A percentile compares a stretch with the other conserved stretches of the same genome.
These are phyloP conservation scores for Fragum whitleyi DNA, from an alignment of 2,888 invertebrate genomes.

Conservation along the genomic window DNA sequence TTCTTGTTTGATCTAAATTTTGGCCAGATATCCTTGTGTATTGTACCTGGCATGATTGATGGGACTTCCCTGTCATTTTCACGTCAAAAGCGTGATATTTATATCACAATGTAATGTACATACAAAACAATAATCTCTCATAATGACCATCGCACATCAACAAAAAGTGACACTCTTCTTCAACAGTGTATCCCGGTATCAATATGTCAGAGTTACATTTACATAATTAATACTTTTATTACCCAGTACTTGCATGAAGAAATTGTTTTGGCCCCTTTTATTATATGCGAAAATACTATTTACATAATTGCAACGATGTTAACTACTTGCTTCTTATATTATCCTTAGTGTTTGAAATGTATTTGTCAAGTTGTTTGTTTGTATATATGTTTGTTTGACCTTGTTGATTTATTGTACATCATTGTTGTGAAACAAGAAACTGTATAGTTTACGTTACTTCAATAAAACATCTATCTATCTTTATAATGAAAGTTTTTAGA, in stretches of 20 bases:
- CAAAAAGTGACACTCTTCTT: conserved; percentile 13
- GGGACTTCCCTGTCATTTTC: neutral
- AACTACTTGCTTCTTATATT: too few species aligned
- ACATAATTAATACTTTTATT: neutral
- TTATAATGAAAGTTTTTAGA: too few species aligned
- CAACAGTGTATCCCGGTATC: neutral
- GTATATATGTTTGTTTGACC: too few species aligned
- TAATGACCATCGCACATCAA: conserved; percentile 6
- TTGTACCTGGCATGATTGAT: neutral
- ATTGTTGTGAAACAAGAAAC: too few species aligned
- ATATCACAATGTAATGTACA: neutral
- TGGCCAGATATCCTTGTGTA: neutral
- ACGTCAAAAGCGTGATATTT: conserved; percentile 10
- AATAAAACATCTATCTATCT: too few species aligned
- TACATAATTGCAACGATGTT: too few species aligned
- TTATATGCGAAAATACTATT: too few species aligned
- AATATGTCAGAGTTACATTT: neutral
- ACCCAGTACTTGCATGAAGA: neutral
- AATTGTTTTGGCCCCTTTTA: neutral
- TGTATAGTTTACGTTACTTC: too few species aligned
- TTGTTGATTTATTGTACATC: too few species aligned
- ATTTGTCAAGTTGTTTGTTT: too few species aligned
- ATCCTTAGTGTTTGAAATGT: too few species aligned
- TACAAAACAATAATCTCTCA: conserved; percentile 23
- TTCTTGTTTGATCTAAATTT: neutral